phyloP scores from a whole-genome alignment of 2,113 vertebrate species.

The Caretta caretta region DNA sequence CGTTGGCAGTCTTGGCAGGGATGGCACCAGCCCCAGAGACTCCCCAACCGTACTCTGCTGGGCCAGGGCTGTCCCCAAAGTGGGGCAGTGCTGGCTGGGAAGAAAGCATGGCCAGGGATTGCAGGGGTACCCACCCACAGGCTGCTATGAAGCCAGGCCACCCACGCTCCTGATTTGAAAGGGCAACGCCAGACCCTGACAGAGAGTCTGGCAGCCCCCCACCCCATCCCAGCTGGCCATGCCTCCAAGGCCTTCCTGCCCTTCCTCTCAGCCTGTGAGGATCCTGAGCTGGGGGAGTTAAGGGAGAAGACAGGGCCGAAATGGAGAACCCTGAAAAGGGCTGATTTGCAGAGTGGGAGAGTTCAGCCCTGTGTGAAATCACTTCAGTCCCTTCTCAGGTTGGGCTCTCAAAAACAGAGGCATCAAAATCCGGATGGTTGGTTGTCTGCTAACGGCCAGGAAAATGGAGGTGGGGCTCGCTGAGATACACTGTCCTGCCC shows the following conservation, averaged over 20 bases:
- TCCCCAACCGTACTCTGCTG: background rate
- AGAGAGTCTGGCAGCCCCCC: background rate
- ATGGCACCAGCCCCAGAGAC: background rate
- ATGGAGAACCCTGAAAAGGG: background rate
- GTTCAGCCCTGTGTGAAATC: too few relatives aligned
- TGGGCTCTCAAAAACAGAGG: too few relatives aligned
- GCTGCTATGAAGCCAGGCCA: too few relatives aligned
- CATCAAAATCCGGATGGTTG: too few relatives aligned
- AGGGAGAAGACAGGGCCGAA: background rate
- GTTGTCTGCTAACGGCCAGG: too few relatives aligned
- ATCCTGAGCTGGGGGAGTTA: background rate
- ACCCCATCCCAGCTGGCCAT: background rate
- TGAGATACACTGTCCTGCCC: too few relatives aligned
- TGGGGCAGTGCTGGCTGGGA: background rate
- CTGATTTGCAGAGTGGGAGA: too few relatives aligned
- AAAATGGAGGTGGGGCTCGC: too few relatives aligned
- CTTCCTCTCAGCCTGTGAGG: background rate
- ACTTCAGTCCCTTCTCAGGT: too few relatives aligned
- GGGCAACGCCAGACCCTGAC: background rate
- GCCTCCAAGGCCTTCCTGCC: background rate
- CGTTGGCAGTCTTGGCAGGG: too few relatives aligned
- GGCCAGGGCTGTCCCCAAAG: background rate
- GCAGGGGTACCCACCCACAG: too few relatives aligned
- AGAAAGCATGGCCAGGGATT: background rate
- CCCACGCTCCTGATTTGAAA: background rate